Evolutionary conservation across 2,888 invertebrate genomes (phyloP), one percentile per base, ranked within the genome.

Genomic region (Stenoptilia bipunctidactyla): DNA sequence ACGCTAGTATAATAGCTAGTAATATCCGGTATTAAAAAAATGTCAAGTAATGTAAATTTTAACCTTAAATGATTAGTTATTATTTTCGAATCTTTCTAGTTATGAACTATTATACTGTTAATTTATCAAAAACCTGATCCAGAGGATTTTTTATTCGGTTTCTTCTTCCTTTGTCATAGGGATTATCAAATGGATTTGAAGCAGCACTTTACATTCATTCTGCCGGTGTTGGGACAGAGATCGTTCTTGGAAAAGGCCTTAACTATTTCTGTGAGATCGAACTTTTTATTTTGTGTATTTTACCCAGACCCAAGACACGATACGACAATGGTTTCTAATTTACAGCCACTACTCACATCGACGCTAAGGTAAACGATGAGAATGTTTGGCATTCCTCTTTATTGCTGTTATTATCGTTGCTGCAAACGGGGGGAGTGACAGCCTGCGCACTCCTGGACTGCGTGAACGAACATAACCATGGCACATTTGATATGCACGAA

Each of bases 291-390:
- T 5, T 9, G 5, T 6, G 25, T 25, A 25, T 6, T 6, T 25
- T 25, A 5, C 5, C 5, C 5, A 25, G 25, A 9, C 25, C 25
- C n/a, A n/a, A n/a, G n/a, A n/a, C n/a, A n/a, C n/a, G n/a, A n/a
- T 20, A 20, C 8, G 4, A 30, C 30, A 30, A 30, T 30, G 12
- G 9, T 30, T 20, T 20, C 20, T 5, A 20, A 5, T 3, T 51
- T 47, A 8, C 51, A 82, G 82, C 80, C 15, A 59, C 66, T 15
- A 79, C 83, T 0, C 82, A 82, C 44, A 72, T 82, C 44, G 82
- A 82, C 46, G 59, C 72, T 1, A 34, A 50, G 1, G 45, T 82
- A 15, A 61, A 72, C 47, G 48, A 46, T n/a, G 82, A 82, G 47
- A 80, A 75, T 46, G 55, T 80, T 36, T 72, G 67, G 72, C 75